These are phyloP conservation scores for Clepsis dumicolana DNA, from an alignment of 2,888 invertebrate species.

Conservation along the genomic window DNA sequence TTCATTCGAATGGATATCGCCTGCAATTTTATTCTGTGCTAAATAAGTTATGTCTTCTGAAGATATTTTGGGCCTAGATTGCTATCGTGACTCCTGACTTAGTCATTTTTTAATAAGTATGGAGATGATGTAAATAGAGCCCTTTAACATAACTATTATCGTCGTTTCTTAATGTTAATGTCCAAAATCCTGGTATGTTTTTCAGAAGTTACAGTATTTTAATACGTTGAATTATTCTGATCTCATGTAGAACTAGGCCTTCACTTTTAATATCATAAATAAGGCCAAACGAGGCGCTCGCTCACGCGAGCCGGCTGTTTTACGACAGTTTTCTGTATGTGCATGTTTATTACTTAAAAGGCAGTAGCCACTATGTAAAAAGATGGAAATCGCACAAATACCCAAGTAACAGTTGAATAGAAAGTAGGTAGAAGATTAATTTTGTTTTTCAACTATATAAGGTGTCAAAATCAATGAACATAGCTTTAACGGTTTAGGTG, in stretches of 20 bases:
- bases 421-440: not conserved
- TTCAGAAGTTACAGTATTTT: not conserved
- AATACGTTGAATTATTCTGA: not conserved
- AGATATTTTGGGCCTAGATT: not conserved
- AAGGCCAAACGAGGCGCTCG: conserved; percentile 22
- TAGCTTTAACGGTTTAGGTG: not conserved
- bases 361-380: not conserved
- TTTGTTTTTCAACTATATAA: not conserved
- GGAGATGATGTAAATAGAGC: not conserved
- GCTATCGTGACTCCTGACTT: not conserved
- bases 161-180: too few relatives aligned
- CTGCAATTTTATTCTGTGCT: conserved; percentile 1
- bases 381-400: not conserved
- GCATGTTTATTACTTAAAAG: not conserved
- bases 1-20: conserved; percentile 12
- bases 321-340: conserved; percentile 7
- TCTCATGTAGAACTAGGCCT: conserved; percentile 4
- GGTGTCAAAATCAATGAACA: not conserved
- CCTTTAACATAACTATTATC: too few relatives aligned
- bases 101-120: not conserved
- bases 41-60: not conserved
- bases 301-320: conserved; percentile 22
- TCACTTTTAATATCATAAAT: conserved; percentile 26
- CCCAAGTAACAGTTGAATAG: not conserved
- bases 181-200: not conserved